Evolutionary conservation across 2,888 invertebrate species (phyloP), one percentile per base, ranked within the genome.

Genomic region (Drosophila atroscutellata): DNA sequence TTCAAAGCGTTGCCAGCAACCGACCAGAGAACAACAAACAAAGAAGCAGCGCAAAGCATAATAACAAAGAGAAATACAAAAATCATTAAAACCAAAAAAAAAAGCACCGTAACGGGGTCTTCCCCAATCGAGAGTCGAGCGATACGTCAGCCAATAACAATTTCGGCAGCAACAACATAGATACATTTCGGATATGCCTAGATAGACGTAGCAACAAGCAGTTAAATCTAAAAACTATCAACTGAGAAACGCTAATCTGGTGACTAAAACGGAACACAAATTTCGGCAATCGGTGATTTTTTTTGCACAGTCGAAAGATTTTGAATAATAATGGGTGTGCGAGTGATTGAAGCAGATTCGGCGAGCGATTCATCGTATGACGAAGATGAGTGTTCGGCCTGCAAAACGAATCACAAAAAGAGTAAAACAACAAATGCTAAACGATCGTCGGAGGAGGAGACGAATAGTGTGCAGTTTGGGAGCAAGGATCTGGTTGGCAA

Each of bases 401-500:
- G 90, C 47, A 72, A 82, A 15, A 28, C 66, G 7, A 50, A 64
- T 13, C 70, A 76, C 36, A 64, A 72, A 26, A 64, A 72, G 37
- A 59, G 2, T 13, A 77, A 77, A 56, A 63, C 80, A 1, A 61
- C 37, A 30, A 86, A 50, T 36, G 57, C 67, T 39, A 72, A 80
- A 20, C 68, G 54, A 0, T 15, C 6, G 13, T 37, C 51, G 11
- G 32, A 56, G 18, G 52, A 68, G 54, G 69, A 75, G 15, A 39
- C 72, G 8, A 63, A 2, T 6, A 50, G 36, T 9, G 47, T 60
- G 9, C 57, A 59, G 0, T 75, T 63, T 13, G 66, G 57, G 11
- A 90, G 86, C 64, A 86, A 85, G 34, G 92, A 93, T 72, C 79
- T 92, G 28, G 80, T 93, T n/a, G 92, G 92, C 34, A 93, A 93